These are phyloP conservation scores for Zygothrica quintamaculata DNA, from an alignment of 2,888 invertebrate genomes.

Conservation along the genomic window DNA sequence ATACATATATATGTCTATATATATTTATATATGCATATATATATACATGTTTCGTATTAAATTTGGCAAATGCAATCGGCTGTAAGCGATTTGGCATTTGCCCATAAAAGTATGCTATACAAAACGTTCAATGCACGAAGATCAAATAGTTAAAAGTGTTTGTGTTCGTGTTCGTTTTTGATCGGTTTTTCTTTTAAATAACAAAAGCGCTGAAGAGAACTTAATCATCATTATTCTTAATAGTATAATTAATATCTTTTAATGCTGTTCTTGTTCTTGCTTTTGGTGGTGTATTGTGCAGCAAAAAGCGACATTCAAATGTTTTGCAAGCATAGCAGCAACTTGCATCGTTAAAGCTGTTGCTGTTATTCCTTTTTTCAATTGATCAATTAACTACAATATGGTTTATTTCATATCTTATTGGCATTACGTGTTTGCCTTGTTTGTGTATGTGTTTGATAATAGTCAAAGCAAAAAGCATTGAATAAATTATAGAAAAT, in stretches of 20 bases:
- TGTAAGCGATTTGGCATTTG: constrained; percentile 50
- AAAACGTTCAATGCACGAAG: constrained; percentile 41
- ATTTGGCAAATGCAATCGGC: constrained; percentile 28
- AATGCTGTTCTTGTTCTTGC: constrained; percentile 22
- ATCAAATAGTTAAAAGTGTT: constrained; percentile 49
- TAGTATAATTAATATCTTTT: too few relatives aligned
- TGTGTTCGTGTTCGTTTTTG: constrained; percentile 72
- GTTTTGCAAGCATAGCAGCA: constrained; percentile 41
- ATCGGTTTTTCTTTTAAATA: constrained; percentile 37
- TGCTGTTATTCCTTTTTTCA: constrained; percentile 20
- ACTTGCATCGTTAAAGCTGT: constrained; percentile 25
- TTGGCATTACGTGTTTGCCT: constrained; percentile 29
- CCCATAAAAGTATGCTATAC: constrained; percentile 74
- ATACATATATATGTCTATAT: not conserved
- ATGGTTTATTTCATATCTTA: constrained; percentile 21
- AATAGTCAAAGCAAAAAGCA: constrained; percentile 57
- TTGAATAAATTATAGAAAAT: constrained; percentile 43
- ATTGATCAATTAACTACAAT: constrained; percentile 45
- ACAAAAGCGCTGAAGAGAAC: constrained; percentile 18
- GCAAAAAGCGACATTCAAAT: constrained; percentile 50
- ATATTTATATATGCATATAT: constrained; percentile 1
- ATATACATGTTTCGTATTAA: not conserved
- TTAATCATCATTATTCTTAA: too few relatives aligned
- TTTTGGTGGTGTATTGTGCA: constrained; percentile 32
- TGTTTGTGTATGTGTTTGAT: too few relatives aligned